Conservation (phyloP, 2,888 invertebrate genomes). For the Bugula neritina region DNA sequence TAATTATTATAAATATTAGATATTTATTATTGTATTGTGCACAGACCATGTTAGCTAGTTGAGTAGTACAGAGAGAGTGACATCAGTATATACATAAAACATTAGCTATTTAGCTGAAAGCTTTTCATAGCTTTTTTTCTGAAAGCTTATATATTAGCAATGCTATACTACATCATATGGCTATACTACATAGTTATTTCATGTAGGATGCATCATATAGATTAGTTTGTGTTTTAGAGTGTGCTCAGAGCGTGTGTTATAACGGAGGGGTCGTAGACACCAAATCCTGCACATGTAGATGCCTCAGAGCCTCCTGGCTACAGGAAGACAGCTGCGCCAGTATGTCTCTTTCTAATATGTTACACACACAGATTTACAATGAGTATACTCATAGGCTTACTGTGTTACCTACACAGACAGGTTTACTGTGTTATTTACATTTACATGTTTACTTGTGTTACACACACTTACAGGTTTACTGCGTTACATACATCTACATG, state of each 20-base stretch:
- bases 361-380: neutral
- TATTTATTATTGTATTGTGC: too few species aligned
- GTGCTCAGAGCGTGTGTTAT: slow-evolving; percentile 11
- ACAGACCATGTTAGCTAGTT: too few species aligned
- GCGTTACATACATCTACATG: neutral
- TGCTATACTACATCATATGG: neutral
- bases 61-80: too few species aligned
- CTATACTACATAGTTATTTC: too few species aligned
- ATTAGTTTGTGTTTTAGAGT: slow-evolving; percentile 6
- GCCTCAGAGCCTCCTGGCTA: slow-evolving; percentile 8
- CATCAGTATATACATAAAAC: too few species aligned
- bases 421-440: neutral
- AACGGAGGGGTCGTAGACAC: slow-evolving; percentile 19
- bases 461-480: neutral
- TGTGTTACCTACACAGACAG: neutral
- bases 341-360: neutral
- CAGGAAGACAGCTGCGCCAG: slow-evolving; percentile 14
- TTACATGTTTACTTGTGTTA: neutral
- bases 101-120: too few species aligned
- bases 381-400: neutral
- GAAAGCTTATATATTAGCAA: too few species aligned
- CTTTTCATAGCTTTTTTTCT: too few species aligned
- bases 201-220: too few species aligned
- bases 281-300: slow-evolving; percentile 24
- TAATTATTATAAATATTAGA: too few species aligned